Evolutionary conservation across 2,113 vertebrate species (phyloP).

Genomic region (Centrocercus urophasianus): DNA sequence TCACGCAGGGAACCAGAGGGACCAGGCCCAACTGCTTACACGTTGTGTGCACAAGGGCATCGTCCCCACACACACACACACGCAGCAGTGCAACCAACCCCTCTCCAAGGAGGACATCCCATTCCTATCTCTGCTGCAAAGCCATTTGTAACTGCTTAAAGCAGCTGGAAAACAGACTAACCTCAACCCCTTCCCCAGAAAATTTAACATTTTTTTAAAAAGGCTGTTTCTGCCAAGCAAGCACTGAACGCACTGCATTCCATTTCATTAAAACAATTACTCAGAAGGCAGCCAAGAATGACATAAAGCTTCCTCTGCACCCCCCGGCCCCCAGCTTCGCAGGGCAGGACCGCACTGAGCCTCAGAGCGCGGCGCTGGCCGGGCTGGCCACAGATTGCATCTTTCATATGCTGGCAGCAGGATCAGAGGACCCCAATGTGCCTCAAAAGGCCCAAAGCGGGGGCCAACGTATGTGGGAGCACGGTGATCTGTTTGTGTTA

Average conservation of each 20-base stretch:
- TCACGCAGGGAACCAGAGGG: neutral
- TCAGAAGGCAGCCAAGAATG: slow-evolving; percentile 81
- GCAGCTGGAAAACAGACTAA: slow-evolving; percentile 16
- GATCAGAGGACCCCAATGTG: neutral
- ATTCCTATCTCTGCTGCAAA: neutral
- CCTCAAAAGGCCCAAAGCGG: neutral
- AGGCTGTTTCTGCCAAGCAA: slow-evolving; percentile 74
- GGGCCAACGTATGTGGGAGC: neutral
- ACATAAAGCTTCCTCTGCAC: slow-evolving; percentile 83
- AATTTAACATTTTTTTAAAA: neutral
- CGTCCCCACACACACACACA: neutral
- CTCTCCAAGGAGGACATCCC: neutral
- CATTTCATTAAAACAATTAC: slow-evolving; percentile 87
- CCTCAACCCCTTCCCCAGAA: neutral
- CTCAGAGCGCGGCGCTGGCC: neutral
- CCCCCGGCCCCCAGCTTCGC: slow-evolving; percentile 33
- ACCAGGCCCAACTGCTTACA: neutral
- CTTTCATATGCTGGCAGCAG: neutral
- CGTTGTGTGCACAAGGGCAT: neutral
- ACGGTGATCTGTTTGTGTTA: neutral
- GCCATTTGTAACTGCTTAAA: slow-evolving; percentile 1
- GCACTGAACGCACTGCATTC: slow-evolving; percentile 79
- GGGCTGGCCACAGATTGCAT: accelerated
- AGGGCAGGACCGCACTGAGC: neutral
- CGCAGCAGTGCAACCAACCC: neutral